Evolutionary conservation across 2,888 invertebrate genomes (phyloP), one percentile per base, ranked within the genome.

Genomic region (Mimachlamys varia): DNA sequence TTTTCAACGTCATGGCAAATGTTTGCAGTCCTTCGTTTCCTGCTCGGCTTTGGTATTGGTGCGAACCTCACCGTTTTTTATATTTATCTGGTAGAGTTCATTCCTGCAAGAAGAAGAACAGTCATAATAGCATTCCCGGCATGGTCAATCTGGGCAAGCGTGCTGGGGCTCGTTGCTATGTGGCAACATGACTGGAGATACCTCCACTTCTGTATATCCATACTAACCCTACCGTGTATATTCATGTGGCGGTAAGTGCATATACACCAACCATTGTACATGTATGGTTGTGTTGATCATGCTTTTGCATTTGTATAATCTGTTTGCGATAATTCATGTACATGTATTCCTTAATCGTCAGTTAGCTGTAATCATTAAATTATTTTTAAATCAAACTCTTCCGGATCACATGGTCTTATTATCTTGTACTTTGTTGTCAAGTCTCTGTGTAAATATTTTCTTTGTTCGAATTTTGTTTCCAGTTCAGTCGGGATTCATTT

Each of bases 1-100:
- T 94, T 95, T 88, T 93, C 94, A 12, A 90, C 90, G 4, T 91
- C 92, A 76, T 95, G 95, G 95, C 90, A 93, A 89, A 94, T 95
- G 93, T 95, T 94, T 89, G 92, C 94, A 0, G 92, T 87, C 12
- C 76, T 95, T 89, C 76, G 94, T 22, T 94, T 92, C 55, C 53
- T 93, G 22, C 93, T 94, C 38, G 94, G 94, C 4, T 88, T 94
- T 27, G 90, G 89, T 15, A 88, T 91, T 50, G 92, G 94, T n/a
- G 92, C 92, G 15, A 89, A 92, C 38, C 22, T 44, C 15, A 91
- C 91, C 89, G 62, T 89, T 87, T 90, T 87, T 33, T 89, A 92
- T 87, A 93, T 90, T 49, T 55, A 93, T 17, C 90, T 92, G 50
- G 91, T 91, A 10, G 93, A 93, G 88, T 93, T 93, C 87, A 91